These are phyloP conservation scores for Drosophila dives DNA, from an alignment of 2,888 invertebrate genomes.

Conservation along the genomic window DNA sequence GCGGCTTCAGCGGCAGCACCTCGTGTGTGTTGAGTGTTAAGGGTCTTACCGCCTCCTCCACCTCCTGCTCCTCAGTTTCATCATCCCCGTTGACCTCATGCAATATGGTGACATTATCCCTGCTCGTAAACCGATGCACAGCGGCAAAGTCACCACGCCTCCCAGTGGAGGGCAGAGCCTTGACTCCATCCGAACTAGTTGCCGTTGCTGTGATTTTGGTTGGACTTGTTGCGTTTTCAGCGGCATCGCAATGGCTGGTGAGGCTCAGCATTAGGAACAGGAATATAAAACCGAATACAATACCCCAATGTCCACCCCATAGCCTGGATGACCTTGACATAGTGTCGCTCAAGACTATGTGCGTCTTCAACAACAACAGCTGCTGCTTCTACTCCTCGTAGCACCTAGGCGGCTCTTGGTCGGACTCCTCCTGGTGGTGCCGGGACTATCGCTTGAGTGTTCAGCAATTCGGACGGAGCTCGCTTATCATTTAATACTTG, in stretches of 20 bases:
- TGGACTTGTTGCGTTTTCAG: constrained; percentile 8
- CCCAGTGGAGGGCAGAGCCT: constrained; percentile 40
- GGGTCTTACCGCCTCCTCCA: constrained; percentile 57
- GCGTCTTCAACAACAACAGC: constrained; percentile 4
- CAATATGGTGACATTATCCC: constrained; percentile 79
- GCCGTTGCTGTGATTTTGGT: neutral
- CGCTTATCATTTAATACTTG: constrained; percentile 30
- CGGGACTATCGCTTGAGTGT: constrained; percentile 13
- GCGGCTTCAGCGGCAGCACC: constrained; percentile 73
- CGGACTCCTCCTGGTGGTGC: constrained; percentile 3
- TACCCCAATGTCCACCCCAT: constrained; percentile 19
- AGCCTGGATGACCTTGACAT: constrained; percentile 38
- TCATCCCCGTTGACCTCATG: constrained; percentile 61
- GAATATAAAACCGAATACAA: constrained; percentile 14
- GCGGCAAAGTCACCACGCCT: constrained; percentile 14
- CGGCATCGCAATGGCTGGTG: constrained; percentile 8
- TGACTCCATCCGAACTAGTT: neutral
- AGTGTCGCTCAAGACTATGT: constrained; percentile 1
- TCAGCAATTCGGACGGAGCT: constrained; percentile 26
- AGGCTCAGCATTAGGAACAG: constrained; percentile 10
- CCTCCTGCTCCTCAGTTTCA: constrained; percentile 22
- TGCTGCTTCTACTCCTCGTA: constrained; percentile 12
- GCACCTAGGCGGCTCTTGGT: neutral
- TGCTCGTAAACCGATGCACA: constrained; percentile 31
- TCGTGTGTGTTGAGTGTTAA: constrained; percentile 80